phyloP scores from a whole-genome alignment of 2,113 vertebrate genomes.

The Podiceps cristatus region DNA sequence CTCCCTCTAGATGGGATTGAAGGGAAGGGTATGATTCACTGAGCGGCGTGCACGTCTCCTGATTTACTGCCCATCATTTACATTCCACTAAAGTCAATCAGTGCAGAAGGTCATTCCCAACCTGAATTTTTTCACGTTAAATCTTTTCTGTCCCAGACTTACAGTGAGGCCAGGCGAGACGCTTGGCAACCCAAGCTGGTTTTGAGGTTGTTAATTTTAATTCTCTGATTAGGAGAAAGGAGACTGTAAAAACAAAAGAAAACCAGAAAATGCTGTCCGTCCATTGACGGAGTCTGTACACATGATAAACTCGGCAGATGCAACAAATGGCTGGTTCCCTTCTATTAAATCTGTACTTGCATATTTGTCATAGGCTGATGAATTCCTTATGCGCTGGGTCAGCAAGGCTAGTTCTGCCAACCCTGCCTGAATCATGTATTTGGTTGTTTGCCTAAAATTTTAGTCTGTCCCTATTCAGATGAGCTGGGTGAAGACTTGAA shows the following conservation, averaged over 20 bases:
- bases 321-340: constrained; percentile 1
- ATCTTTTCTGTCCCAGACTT: constrained; percentile 60
- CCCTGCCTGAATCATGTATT: neutral
- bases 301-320: neutral
- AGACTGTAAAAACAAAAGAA: constrained; percentile 14
- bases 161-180: neutral
- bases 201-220: constrained; percentile 38
- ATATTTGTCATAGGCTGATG: constrained; percentile 1
- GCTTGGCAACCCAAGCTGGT: neutral
- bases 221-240: neutral
- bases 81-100: constrained; percentile 87
- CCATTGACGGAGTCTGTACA: neutral
- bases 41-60: constrained; percentile 63
- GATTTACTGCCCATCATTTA: constrained; percentile 90
- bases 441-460: neutral
- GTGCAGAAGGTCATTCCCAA: constrained; percentile 87
- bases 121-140: constrained; percentile 80
- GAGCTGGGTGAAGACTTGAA: neutral
- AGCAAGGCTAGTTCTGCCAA: neutral
- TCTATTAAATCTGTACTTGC: constrained; percentile 11
- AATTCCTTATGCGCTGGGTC: constrained; percentile 38
- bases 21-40: constrained; percentile 80
- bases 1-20: constrained; percentile 79
- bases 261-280: neutral
- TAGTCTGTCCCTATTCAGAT: neutral